Evolutionary conservation across 1,140 invertebrate genomes (phyloP).

Genomic region (Nasonia giraulti): DNA sequence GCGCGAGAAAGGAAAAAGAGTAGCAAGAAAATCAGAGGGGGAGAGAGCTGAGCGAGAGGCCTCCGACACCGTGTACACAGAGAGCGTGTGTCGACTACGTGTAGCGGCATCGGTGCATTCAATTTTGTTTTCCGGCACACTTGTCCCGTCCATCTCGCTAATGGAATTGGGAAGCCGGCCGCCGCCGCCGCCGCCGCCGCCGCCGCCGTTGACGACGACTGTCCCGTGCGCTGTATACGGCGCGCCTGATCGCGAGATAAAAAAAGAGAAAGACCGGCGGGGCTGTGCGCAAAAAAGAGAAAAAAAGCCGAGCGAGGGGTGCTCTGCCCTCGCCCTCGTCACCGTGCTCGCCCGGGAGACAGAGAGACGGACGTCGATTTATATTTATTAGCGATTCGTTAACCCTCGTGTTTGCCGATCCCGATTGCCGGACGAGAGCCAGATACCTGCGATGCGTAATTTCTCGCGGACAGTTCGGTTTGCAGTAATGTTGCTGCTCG

Average conservation of each 20-base stretch:
- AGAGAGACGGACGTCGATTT: slow-evolving; percentile 48
- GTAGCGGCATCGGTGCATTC: slow-evolving; percentile 16
- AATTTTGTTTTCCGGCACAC: slow-evolving; percentile 44
- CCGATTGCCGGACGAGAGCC: background rate
- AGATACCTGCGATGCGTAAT: background rate
- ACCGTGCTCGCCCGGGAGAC: background rate
- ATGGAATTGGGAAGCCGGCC: slow-evolving; percentile 48
- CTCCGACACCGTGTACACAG: background rate
- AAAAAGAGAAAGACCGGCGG: background rate
- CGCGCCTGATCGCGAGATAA: slow-evolving; percentile 31
- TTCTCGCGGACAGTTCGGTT: no score
- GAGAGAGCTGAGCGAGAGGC: background rate
- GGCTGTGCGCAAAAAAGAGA: background rate
- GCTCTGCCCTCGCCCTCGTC: slow-evolving; percentile 3
- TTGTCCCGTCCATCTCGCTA: slow-evolving; percentile 50
- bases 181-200: background rate
- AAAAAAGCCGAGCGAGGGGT: background rate
- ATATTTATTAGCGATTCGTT: slow-evolving; percentile 54
- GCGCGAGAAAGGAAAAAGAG: background rate
- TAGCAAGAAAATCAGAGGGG: background rate
- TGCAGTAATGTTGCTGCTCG: no score
- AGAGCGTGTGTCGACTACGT: background rate
- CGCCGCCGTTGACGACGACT: background rate
- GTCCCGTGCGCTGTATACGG: background rate
- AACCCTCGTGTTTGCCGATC: slow-evolving; percentile 35